Base-by-base conservation (phyloP, 2,797 vertebrate species). In the Molossus molossus region DNA sequence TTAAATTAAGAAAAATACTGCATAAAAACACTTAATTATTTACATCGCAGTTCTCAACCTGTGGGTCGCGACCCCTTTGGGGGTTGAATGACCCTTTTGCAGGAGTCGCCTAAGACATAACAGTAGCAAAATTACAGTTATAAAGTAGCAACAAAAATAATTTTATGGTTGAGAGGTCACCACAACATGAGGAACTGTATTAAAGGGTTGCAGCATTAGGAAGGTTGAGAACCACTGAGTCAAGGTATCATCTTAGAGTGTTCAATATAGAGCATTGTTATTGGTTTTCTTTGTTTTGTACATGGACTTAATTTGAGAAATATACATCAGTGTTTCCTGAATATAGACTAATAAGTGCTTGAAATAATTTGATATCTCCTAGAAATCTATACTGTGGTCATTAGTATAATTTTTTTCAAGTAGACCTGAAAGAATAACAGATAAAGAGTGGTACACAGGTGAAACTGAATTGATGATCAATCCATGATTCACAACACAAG, bases 401-500 rank as follows among this genome's bases (percentile, higher is more conserved):
- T 29, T 83, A 25, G 72, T 33, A 53, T 21, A 82, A 27, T 50
- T 75, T 75, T 92, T 92, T 92, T 67, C 40, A 87, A 65, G 72
- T 40, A 84, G 18, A 87, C 37, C 27, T 64, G 12, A 57, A 33
- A 37, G 2, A 70, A 20, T 77, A 29, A 55, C 25, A 72, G 40
- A 37, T 29, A n/a, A 37, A 23, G 6, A 40, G 8, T 60, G 8
- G 18, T 33, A 83, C 20, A 72, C 50, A 45, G 9, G 20, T 50
- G 57, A 33, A 58, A 60, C 23, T 40, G 17, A 64, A 17, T 64
- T 13, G 27, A 72, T 81, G 21, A 55, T 62, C 6, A 40, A 29
- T 53, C 20, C 6, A 73, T 50, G 48, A 83, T 77, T 83, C n/a
- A 50, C 33, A 45, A 58, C 13, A n/a, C 9, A 65, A 12, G 21